These are phyloP conservation scores for Drosophila equinoxialis DNA, from an alignment of 1,140 invertebrate genomes.

Conservation along the genomic window DNA sequence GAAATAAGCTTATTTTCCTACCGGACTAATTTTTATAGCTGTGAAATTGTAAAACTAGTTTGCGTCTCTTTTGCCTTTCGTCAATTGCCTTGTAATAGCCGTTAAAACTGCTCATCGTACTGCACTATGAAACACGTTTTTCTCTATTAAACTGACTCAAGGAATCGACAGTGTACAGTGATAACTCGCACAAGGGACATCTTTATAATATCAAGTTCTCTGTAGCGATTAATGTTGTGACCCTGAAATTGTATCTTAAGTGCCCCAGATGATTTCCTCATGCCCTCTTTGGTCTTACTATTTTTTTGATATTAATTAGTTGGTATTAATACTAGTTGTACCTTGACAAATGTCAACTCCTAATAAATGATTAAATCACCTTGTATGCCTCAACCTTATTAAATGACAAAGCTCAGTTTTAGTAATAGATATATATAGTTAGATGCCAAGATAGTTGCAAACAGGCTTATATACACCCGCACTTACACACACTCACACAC, in stretches of 20 bases:
- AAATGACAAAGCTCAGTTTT: slow-evolving; percentile 20
- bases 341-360: slow-evolving; percentile 9
- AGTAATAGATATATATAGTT: neutral
- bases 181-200: too few relatives aligned
- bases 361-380: slow-evolving; percentile 34
- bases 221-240: too few relatives aligned
- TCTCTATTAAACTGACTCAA: neutral
- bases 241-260: too few relatives aligned
- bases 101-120: neutral
- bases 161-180: neutral
- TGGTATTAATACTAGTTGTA: neutral
- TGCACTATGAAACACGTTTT: neutral
- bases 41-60: neutral
- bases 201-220: too few relatives aligned
- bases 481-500: slow-evolving; percentile 14
- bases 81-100: neutral
- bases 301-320: neutral
- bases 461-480: neutral
- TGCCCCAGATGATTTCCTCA: too few relatives aligned
- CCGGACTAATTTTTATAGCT: neutral
- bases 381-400: slow-evolving; percentile 38
- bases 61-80: neutral
- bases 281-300: too few relatives aligned
- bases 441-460: slow-evolving; percentile 9
- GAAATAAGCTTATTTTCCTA: too few relatives aligned